Percentiles rank a stretch among this genome's conserved stretches.
Conservation (phyloP, 2,113 vertebrate species). For the Vidua chalybeata region DNA sequence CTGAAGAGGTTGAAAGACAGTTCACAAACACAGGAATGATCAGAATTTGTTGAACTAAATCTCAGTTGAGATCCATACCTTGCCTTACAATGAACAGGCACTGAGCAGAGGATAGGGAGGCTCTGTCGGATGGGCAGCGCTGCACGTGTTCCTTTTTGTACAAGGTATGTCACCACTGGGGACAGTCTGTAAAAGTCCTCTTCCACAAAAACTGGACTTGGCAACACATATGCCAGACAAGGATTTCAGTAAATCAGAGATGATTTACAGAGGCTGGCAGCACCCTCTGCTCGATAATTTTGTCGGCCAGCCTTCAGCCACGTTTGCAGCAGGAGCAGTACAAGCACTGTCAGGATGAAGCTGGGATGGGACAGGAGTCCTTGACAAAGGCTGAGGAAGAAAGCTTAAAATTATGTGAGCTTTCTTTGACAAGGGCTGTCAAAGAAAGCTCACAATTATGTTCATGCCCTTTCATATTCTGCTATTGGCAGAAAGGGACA, state of each 20-base stretch:
- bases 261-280: slow-evolving; percentile 26
- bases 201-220: slow-evolving; percentile 3
- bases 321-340: slow-evolving; percentile 29
- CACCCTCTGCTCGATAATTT: background rate
- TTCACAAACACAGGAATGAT: background rate
- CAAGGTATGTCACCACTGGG: background rate
- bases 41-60: background rate
- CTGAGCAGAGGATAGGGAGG: background rate
- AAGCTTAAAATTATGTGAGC: too few species aligned
- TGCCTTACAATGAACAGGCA: background rate
- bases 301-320: background rate
- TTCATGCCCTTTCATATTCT: background rate
- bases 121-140: background rate
- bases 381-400: background rate
- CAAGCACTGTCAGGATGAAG: background rate
- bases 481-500: background rate
- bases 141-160: background rate
- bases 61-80: background rate
- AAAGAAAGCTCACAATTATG: background rate
- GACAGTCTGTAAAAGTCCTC: background rate
- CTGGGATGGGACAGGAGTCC: background rate
- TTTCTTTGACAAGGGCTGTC: too few species aligned
- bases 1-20: background rate
- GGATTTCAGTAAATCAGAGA: slow-evolving; percentile 29
- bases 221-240: slow-evolving; percentile 11